Evolutionary conservation across 2,888 invertebrate species (phyloP).

Genomic region (Cepaea hortensis): DNA sequence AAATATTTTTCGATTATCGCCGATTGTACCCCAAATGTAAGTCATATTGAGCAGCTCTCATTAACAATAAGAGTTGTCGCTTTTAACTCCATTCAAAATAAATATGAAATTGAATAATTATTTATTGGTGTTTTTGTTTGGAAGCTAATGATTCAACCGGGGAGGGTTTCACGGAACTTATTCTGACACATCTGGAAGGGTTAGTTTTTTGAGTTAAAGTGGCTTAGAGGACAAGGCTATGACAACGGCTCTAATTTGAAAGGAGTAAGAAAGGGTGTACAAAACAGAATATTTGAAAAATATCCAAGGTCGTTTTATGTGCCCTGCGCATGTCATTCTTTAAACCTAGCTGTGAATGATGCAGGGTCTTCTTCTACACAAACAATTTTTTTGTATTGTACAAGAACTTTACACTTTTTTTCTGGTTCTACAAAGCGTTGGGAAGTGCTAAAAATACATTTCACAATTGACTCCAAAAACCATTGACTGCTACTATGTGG

Average conservation of each 20-base stretch:
- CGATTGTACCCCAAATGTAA: too few species aligned
- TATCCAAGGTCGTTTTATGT: neutral
- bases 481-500: neutral
- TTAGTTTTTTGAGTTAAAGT: constrained; percentile 15
- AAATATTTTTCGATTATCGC: too few species aligned
- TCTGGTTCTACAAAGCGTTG: neutral
- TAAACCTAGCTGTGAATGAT: neutral
- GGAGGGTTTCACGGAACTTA: too few species aligned
- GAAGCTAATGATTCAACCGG: neutral
- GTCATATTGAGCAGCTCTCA: too few species aligned
- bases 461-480: neutral
- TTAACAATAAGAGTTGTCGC: too few species aligned
- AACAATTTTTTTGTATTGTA: neutral
- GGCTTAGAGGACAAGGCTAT: neutral
- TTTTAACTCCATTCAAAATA: too few species aligned
- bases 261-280: too few species aligned
- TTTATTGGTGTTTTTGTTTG: neutral
- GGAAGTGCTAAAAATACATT: neutral
- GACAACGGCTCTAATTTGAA: neutral
- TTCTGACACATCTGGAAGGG: neutral
- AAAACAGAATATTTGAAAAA: too few species aligned
- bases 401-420: constrained; percentile 12
- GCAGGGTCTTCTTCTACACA: too few species aligned
- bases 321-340: constrained; percentile 3
- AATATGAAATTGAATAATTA: neutral